Conservation (phyloP, 2,113 vertebrate genomes). For the Mandrillus leucophaeus region DNA sequence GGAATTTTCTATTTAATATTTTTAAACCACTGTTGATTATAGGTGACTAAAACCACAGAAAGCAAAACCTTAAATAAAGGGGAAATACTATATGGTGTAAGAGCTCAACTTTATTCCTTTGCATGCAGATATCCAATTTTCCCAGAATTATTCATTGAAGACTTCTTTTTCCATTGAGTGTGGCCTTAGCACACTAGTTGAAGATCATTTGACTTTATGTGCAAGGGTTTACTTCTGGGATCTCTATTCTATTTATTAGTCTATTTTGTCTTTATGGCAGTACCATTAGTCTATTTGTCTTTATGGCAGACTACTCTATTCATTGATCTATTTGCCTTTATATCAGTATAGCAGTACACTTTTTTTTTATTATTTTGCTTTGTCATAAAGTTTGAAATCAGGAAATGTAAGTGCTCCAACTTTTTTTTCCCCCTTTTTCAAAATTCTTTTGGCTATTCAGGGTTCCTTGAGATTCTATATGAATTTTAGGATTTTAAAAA, state of each 20-base stretch:
- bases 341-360: neutral
- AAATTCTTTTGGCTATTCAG: neutral
- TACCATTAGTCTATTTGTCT: too few relatives aligned
- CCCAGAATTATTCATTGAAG: neutral
- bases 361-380: neutral
- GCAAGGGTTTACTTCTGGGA: neutral
- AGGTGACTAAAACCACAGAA: too few relatives aligned
- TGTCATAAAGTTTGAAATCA: neutral
- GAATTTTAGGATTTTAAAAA: neutral
- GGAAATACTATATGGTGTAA: too few relatives aligned
- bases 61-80: too few relatives aligned
- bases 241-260: neutral
- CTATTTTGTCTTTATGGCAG: neutral
- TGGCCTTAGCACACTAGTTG: neutral
- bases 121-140: neutral
- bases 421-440: neutral
- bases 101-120: neutral
- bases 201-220: neutral
- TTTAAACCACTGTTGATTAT: too few relatives aligned
- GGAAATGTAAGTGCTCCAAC: neutral
- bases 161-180: too few relatives aligned
- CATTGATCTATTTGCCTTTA: too few relatives aligned
- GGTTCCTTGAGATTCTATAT: neutral
- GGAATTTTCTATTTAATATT: too few relatives aligned
- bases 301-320: too few relatives aligned